These are phyloP conservation scores for Rhegmatorhina hoffmannsi DNA, from an alignment of 2,113 vertebrate species.

Conservation along the genomic window DNA sequence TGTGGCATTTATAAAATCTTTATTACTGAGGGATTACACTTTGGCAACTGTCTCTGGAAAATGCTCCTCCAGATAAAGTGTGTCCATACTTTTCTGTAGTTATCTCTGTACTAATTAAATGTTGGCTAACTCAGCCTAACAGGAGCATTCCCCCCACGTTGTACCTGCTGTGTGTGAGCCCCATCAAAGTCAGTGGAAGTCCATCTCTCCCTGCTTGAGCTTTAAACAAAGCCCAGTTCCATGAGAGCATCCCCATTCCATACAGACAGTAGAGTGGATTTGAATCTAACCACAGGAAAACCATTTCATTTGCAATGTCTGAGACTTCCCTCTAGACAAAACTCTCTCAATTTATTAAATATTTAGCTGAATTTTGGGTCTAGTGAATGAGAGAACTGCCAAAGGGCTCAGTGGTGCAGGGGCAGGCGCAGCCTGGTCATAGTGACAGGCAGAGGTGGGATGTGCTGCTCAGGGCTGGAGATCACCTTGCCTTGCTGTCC, in stretches of 20 bases:
- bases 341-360: neutral
- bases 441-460: neutral
- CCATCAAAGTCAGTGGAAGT: neutral
- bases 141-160: neutral
- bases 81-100: neutral
- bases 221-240: neutral
- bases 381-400: neutral
- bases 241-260: neutral
- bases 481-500: accelerated
- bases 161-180: neutral
- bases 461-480: neutral
- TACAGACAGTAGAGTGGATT: neutral
- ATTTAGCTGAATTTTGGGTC: neutral
- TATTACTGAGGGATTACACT: neutral
- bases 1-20: neutral
- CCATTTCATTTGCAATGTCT: neutral
- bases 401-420: neutral
- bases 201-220: neutral
- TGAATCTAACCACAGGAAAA: neutral
- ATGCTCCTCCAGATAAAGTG: neutral
- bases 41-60: neutral
- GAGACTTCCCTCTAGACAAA: neutral
- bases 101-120: neutral
- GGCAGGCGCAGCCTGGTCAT: neutral
- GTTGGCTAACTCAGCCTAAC: neutral